Evolutionary conservation across 1,140 invertebrate genomes (phyloP).

Genomic region (Drosophila burlai): DNA sequence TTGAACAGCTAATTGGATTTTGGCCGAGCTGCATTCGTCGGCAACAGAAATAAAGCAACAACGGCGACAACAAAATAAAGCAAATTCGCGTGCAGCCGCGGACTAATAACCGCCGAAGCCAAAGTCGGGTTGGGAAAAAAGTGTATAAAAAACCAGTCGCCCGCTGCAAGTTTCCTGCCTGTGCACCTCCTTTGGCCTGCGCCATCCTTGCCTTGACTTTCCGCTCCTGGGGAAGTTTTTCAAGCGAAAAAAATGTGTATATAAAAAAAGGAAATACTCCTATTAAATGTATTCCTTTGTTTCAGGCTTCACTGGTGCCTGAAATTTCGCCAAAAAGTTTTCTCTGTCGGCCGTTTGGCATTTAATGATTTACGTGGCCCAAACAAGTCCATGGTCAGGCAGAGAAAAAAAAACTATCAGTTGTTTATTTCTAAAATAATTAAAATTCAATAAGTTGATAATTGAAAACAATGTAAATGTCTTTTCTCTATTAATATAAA

Average conservation of each 20-base stretch:
- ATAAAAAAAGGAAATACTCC: constrained; percentile 69
- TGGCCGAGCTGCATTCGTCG: constrained; percentile 54
- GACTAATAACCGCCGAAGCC: constrained; percentile 70
- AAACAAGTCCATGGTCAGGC: constrained; percentile 20
- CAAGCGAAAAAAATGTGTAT: constrained; percentile 57
- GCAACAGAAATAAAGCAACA: constrained; percentile 36
- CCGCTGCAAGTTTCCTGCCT: constrained; percentile 67
- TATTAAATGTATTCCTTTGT: constrained; percentile 76
- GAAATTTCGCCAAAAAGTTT: constrained; percentile 77
- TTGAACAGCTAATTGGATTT: constrained; percentile 83
- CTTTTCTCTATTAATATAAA: background rate
- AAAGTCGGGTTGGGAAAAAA: constrained; percentile 29
- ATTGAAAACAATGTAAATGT: too few species aligned
- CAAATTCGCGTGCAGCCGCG: constrained; percentile 77
- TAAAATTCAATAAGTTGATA: too few species aligned
- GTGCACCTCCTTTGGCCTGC: constrained; percentile 6
- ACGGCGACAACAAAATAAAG: constrained; percentile 47
- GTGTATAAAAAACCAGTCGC: constrained; percentile 66
- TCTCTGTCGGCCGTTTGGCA: constrained; percentile 61
- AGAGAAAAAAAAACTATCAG: background rate
- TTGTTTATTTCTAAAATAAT: background rate
- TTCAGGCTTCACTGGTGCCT: constrained; percentile 62
- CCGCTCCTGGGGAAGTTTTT: constrained; percentile 61
- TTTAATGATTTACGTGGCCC: constrained; percentile 72
- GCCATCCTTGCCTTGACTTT: constrained; percentile 21